A percentile compares a stretch with the other conserved stretches of the same genome.
phyloP scores from a whole-genome alignment of 2,888 invertebrate species.

The Chrysotoxum bicinctum region DNA sequence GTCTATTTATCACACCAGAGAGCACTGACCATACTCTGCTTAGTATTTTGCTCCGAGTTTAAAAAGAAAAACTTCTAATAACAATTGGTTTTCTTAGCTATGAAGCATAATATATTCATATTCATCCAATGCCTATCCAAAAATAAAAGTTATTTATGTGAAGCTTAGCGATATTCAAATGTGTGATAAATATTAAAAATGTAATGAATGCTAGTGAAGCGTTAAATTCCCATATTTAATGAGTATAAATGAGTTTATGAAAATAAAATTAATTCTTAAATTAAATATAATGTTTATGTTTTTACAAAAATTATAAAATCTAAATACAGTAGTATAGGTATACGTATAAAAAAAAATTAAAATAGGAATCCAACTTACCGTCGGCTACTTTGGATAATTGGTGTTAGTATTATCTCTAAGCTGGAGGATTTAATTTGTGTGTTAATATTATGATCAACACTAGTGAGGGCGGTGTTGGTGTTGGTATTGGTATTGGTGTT shows the following conservation, averaged over 20 bases:
- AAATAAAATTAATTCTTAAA: background rate
- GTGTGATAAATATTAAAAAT: background rate
- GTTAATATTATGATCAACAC: conserved; percentile 71
- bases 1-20: too few relatives aligned
- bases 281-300: background rate
- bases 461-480: conserved; percentile 71
- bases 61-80: too few relatives aligned
- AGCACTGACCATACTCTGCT: too few relatives aligned
- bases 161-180: conserved; percentile 22
- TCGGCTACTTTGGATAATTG: conserved; percentile 83
- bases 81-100: too few relatives aligned
- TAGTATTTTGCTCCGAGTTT: too few relatives aligned
- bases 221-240: background rate
- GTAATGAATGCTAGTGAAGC: background rate
- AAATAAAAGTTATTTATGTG: background rate
- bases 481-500: conserved; percentile 26
- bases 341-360: background rate
- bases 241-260: background rate
- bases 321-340: background rate
- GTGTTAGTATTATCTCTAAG: conserved; percentile 82
- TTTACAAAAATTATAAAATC: conserved; percentile 2
- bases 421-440: conserved; percentile 82
- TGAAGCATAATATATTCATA: too few relatives aligned
- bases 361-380: conserved; percentile 79
- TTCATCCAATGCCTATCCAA: too few relatives aligned